Percentiles rank a stretch among this genome's conserved stretches.
Conservation (phyloP, 2,113 vertebrate species). For the Macrotis lagotis region DNA sequence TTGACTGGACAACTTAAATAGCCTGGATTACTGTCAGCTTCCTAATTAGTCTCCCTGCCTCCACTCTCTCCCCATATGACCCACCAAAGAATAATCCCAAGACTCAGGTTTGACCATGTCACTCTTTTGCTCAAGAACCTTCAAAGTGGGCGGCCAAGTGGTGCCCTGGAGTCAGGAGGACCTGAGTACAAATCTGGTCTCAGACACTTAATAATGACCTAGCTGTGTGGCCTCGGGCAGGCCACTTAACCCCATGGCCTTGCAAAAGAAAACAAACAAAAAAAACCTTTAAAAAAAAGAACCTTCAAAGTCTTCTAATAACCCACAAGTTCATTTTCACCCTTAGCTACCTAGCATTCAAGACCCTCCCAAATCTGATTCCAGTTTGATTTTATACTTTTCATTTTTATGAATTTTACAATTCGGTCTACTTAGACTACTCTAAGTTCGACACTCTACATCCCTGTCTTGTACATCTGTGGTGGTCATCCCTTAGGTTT, state of each 20-base stretch:
- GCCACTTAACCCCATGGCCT: too few relatives aligned
- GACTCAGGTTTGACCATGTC: too few relatives aligned
- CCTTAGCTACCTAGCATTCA: background rate
- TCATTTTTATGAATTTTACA: background rate
- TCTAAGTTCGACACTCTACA: background rate
- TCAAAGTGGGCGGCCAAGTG: too few relatives aligned
- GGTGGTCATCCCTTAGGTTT: background rate
- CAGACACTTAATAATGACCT: too few relatives aligned
- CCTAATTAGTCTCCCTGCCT: background rate
- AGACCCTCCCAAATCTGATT: background rate
- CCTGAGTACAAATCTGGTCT: too few relatives aligned
- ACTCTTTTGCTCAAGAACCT: background rate
- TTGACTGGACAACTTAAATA: background rate
- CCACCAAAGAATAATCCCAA: background rate
- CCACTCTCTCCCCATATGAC: background rate
- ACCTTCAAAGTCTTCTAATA: background rate
- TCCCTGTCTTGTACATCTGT: background rate
- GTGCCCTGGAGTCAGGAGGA: too few relatives aligned
- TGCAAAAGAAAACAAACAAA: too few relatives aligned
- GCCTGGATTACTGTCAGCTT: background rate
- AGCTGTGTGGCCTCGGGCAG: too few relatives aligned
- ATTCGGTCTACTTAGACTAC: background rate
- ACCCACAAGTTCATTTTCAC: background rate
- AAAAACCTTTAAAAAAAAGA: too few relatives aligned
- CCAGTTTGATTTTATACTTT: too few relatives aligned